Conservation (phyloP, 2,888 invertebrate genomes). For the Diaprepes abbreviatus region DNA sequence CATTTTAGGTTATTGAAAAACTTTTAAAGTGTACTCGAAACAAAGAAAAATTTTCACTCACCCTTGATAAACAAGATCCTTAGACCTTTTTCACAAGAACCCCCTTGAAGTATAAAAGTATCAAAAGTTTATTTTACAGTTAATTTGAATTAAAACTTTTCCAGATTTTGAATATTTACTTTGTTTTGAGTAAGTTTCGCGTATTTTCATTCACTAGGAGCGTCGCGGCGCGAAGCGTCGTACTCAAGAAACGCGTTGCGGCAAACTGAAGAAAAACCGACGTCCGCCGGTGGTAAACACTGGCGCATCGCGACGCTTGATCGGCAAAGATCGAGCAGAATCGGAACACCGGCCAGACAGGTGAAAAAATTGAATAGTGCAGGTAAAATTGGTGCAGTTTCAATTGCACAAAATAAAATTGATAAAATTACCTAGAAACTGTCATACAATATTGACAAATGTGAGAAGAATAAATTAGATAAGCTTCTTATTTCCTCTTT, state of each 20-base stretch:
- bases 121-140: neutral
- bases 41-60: conserved; percentile 17
- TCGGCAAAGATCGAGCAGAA: conserved; percentile 47
- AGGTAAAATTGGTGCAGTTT: conserved; percentile 39
- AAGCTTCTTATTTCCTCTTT: too few relatives aligned
- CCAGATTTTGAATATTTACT: neutral
- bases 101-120: neutral
- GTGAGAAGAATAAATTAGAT: too few relatives aligned
- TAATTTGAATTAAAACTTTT: neutral
- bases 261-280: conserved; percentile 66
- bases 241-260: conserved; percentile 58
- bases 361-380: conserved; percentile 40
- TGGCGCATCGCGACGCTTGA: conserved; percentile 64
- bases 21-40: too few relatives aligned
- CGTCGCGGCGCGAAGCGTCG: conserved; percentile 46
- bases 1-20: too few relatives aligned
- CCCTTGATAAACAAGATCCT: conserved; percentile 7
- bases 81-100: conserved; percentile 9
- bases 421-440: neutral
- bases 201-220: conserved; percentile 17
- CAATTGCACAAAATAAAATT: neutral
- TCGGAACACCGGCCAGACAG: conserved; percentile 41
- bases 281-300: conserved; percentile 65
- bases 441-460: too few relatives aligned
- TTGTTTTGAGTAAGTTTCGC: conserved; percentile 31